phyloP scores from a whole-genome alignment of 2,797 vertebrate genomes.

The Balearica regulorum region DNA sequence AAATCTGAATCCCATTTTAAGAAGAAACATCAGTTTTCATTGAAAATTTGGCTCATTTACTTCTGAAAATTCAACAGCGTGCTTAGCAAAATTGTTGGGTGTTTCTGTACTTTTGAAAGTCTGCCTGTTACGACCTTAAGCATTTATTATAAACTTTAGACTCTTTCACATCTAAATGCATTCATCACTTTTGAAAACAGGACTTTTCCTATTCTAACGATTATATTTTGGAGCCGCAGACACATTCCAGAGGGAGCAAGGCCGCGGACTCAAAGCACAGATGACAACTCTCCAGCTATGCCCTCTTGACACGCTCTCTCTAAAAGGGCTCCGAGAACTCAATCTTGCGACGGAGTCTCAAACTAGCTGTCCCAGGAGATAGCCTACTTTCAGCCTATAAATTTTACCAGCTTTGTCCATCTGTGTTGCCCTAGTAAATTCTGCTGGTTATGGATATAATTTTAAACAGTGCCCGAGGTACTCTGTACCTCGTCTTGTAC shows the following conservation, averaged over 20 bases:
- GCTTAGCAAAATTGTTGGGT: accelerated
- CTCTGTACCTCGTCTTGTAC: not conserved
- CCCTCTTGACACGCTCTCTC: not conserved
- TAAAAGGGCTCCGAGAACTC: not conserved
- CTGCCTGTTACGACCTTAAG: not conserved
- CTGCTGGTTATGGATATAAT: not conserved
- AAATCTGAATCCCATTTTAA: not conserved
- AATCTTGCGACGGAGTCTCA: not conserved
- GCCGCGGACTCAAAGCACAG: accelerated
- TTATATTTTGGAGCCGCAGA: not conserved
- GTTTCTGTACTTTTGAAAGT: not conserved
- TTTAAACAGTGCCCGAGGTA: not conserved
- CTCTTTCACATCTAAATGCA: not conserved
- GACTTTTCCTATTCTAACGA: not conserved
- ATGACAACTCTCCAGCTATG: not conserved
- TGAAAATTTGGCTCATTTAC: not conserved
- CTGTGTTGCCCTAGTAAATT: not conserved
- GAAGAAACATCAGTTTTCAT: not conserved
- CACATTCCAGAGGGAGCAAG: not conserved
- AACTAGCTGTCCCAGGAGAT: not conserved
- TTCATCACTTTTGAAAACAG: not conserved
- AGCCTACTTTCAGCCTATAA: not conserved
- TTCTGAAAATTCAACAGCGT: not conserved
- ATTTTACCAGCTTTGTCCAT: not conserved
- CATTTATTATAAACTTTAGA: not conserved